These are phyloP conservation scores for Calycopis cecrops DNA, from an alignment of 1,140 invertebrate genomes.

Conservation along the genomic window DNA sequence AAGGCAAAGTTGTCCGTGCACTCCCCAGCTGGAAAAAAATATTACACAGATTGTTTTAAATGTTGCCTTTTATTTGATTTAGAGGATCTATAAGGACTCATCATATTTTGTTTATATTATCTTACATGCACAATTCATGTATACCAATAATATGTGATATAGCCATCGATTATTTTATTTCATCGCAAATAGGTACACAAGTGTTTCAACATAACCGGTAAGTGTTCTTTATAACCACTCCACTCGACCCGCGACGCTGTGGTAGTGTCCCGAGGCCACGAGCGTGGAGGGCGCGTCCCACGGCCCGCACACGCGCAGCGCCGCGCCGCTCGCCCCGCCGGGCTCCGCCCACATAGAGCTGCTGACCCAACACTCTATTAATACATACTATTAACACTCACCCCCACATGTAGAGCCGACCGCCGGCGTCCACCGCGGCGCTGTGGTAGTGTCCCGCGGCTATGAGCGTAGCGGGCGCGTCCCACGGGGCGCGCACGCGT, in stretches of 20 bases:
- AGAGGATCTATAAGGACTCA: no score
- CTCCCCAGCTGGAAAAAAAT: slow-evolving; percentile 53
- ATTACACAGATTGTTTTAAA: no score
- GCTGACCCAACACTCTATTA: background rate
- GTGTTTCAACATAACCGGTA: no score
- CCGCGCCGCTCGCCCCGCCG: background rate
- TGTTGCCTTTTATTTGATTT: no score
- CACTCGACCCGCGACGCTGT: slow-evolving; percentile 51
- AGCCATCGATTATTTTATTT: no score
- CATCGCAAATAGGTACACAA: no score
- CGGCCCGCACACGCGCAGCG: background rate
- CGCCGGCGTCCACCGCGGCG: slow-evolving; percentile 48
- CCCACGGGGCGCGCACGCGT: slow-evolving; percentile 24
- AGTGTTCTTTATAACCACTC: no score
- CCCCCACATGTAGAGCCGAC: slow-evolving; percentile 56
- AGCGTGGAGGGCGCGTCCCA: slow-evolving; percentile 27
- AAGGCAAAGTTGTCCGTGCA: slow-evolving; percentile 58
- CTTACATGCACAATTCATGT: background rate
- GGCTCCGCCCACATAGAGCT: background rate
- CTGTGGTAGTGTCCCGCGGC: slow-evolving; percentile 59
- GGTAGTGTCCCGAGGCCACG: slow-evolving; percentile 53
- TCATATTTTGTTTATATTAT: no score
- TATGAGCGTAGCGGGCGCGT: slow-evolving; percentile 31
- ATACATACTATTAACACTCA: slow-evolving; percentile 21
- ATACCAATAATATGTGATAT: background rate